Evolutionary conservation across 2,888 invertebrate species (phyloP).

Genomic region (Chelonus formosanus): DNA sequence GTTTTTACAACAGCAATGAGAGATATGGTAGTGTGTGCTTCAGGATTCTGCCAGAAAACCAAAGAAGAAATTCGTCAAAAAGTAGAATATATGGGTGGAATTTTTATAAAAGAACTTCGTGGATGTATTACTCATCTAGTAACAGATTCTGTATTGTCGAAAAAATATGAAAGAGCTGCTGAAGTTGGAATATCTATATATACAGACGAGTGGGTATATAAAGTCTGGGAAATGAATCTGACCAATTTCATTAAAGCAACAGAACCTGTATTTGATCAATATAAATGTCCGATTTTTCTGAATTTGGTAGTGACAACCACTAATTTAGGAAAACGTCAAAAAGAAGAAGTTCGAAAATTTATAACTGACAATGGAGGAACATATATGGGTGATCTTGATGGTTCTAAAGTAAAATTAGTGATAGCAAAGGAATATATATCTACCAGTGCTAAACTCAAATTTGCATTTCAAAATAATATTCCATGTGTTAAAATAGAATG

Average conservation of each 20-base stretch:
- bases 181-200: slow-evolving; percentile 75
- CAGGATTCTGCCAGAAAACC: slow-evolving; percentile 66
- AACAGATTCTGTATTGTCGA: slow-evolving; percentile 78
- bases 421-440: slow-evolving; percentile 62
- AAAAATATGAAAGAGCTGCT: slow-evolving; percentile 81
- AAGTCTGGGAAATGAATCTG: slow-evolving; percentile 80
- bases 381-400: slow-evolving; percentile 68
- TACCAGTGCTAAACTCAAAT: slow-evolving; percentile 76
- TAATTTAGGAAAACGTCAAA: slow-evolving; percentile 73
- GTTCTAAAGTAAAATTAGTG: slow-evolving; percentile 68
- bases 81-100: slow-evolving; percentile 81
- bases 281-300: slow-evolving; percentile 77
- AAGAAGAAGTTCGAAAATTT: slow-evolving; percentile 72
- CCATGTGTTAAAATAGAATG: slow-evolving; percentile 80
- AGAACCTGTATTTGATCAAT: slow-evolving; percentile 72
- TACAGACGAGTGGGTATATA: slow-evolving; percentile 80
- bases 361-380: slow-evolving; percentile 79
- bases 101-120: slow-evolving; percentile 72
- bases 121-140: slow-evolving; percentile 82
- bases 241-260: slow-evolving; percentile 71
- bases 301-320: slow-evolving; percentile 83
- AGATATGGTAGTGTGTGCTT: slow-evolving; percentile 74
- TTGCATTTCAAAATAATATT: slow-evolving; percentile 69
- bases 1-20: slow-evolving; percentile 86
- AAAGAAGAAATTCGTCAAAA: slow-evolving; percentile 72